A percentile compares a stretch with the other conserved stretches of the same genome.
These are phyloP conservation scores for Drosophila mimetica DNA, from an alignment of 2,888 invertebrate species.

Conservation along the genomic window DNA sequence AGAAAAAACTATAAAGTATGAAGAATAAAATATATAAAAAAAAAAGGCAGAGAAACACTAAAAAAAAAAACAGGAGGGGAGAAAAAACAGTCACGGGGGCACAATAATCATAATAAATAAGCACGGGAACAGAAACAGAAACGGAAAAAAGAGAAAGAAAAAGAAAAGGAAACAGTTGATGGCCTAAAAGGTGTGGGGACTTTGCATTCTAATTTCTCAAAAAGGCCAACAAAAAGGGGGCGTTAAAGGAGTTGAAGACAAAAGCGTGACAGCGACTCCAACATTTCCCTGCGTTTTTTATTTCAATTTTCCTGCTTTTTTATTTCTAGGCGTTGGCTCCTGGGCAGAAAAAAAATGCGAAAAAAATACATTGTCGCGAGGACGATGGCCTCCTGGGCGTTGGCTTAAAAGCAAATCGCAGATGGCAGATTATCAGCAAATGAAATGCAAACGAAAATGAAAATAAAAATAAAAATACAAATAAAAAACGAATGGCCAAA, in stretches of 20 bases:
- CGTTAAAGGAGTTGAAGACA: slow-evolving; percentile 29
- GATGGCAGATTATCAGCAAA: slow-evolving; percentile 72
- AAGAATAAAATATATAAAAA: slow-evolving; percentile 11
- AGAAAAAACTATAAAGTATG: slow-evolving; percentile 16
- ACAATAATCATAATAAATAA: slow-evolving; percentile 23
- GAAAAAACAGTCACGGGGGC: slow-evolving; percentile 7
- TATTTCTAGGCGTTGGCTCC: slow-evolving; percentile 67
- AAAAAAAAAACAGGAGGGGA: neutral
- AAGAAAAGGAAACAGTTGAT: neutral
- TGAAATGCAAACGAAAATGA: slow-evolving; percentile 44
- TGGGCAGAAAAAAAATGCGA: slow-evolving; percentile 18
- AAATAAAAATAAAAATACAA: slow-evolving; percentile 53
- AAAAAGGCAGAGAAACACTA: slow-evolving; percentile 35
- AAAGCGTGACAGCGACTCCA: slow-evolving; percentile 55
- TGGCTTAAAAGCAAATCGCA: slow-evolving; percentile 66
- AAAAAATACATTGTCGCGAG: slow-evolving; percentile 20
- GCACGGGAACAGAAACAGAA: neutral
- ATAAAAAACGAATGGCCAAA: slow-evolving; percentile 25
- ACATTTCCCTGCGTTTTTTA: slow-evolving; percentile 19
- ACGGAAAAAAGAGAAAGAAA: neutral
- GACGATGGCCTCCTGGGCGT: slow-evolving; percentile 42
- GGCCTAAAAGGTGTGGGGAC: slow-evolving; percentile 23
- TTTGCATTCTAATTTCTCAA: slow-evolving; percentile 59
- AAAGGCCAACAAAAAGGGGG: slow-evolving; percentile 40
- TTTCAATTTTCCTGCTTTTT: slow-evolving; percentile 41